These are phyloP conservation scores for Trinectes maculatus DNA, from an alignment of 2,113 vertebrate genomes.

Conservation along the genomic window DNA sequence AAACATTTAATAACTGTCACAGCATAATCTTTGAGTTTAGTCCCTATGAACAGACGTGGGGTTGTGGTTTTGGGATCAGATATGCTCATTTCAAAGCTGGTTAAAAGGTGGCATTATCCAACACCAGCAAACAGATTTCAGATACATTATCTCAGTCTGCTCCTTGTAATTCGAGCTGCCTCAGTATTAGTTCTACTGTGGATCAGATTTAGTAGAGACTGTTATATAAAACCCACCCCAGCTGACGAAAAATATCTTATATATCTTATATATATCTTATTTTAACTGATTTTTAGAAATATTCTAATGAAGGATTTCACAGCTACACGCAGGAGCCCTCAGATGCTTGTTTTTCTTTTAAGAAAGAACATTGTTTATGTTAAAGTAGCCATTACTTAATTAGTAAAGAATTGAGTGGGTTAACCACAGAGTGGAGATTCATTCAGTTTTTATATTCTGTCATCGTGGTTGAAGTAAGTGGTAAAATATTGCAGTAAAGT, in stretches of 20 bases:
- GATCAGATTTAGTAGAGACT: background rate
- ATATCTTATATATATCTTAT: too few species aligned
- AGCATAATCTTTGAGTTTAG: background rate
- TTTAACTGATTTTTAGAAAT: too few species aligned
- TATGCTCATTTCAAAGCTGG: background rate
- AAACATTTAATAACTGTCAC: background rate
- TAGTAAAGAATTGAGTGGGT: background rate
- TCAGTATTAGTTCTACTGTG: background rate
- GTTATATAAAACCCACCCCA: background rate
- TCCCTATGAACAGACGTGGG: background rate
- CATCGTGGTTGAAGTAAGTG: background rate
- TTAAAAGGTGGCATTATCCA: background rate
- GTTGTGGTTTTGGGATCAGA: background rate
- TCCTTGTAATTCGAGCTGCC: background rate
- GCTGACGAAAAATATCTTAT: too few species aligned
- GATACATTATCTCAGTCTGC: background rate
- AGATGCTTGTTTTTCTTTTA: background rate
- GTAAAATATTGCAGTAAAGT: slow-evolving; percentile 16
- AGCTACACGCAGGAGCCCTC: background rate
- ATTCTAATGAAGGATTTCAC: background rate
- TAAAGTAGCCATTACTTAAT: background rate
- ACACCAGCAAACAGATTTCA: slow-evolving; percentile 12
- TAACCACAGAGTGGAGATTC: background rate
- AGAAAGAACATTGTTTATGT: background rate
- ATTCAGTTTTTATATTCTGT: background rate